phyloP scores from a whole-genome alignment of 2,113 vertebrate genomes.

The Tychaedon coryphoeus region DNA sequence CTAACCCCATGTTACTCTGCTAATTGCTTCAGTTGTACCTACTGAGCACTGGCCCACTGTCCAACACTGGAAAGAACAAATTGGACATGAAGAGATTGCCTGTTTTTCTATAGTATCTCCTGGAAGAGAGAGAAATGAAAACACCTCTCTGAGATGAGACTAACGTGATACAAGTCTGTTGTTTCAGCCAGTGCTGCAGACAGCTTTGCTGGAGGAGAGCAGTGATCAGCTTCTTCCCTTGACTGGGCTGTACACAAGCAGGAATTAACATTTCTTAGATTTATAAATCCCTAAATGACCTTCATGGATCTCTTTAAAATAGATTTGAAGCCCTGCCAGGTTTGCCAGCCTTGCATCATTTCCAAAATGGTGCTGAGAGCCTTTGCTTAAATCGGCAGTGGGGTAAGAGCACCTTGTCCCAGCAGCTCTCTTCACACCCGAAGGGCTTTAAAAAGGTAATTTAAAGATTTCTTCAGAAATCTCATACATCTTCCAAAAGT shows the following conservation, averaged over 20 bases:
- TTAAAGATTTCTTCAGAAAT: neutral
- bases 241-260: neutral
- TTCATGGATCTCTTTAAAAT: neutral
- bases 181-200: neutral
- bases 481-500: neutral
- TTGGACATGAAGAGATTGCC: neutral
- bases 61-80: neutral
- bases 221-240: neutral
- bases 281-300: neutral
- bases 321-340: neutral
- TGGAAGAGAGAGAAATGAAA: neutral
- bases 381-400: neutral
- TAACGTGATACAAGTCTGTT: accelerated
- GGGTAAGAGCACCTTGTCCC: neutral
- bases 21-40: neutral
- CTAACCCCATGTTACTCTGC: neutral
- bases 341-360: neutral
- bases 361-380: neutral
- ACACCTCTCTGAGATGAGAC: neutral
- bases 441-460: neutral
- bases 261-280: neutral
- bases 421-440: neutral
- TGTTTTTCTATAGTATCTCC: neutral
- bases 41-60: neutral
- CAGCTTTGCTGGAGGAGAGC: neutral